phyloP scores from a whole-genome alignment of 2,113 vertebrate genomes.

The Lophochroa leadbeateri region DNA sequence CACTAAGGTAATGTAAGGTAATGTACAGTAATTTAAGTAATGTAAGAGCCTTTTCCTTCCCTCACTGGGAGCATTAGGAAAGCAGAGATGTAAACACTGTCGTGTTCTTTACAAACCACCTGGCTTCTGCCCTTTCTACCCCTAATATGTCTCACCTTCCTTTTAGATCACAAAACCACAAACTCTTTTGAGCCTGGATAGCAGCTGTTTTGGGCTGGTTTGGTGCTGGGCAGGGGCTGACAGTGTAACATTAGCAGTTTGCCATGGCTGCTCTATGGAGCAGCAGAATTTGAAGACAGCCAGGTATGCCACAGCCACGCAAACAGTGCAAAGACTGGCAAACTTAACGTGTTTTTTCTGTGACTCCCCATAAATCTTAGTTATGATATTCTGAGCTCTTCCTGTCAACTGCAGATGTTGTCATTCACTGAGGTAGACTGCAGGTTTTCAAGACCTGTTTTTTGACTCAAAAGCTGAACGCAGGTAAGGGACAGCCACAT shows the following conservation, averaged over 20 bases:
- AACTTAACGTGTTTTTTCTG: not conserved
- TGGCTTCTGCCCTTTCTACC: rapidly evolving
- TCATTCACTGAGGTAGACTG: not conserved
- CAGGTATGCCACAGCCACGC: not conserved
- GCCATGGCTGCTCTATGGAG: rapidly evolving
- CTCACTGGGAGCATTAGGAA: not conserved
- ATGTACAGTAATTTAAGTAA: not conserved
- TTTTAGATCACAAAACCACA: not conserved
- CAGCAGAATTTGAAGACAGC: not conserved
- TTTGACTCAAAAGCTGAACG: not conserved
- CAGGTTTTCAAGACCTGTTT: not conserved
- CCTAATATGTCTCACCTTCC: not conserved
- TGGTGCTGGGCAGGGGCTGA: not conserved
- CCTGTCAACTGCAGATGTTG: not conserved
- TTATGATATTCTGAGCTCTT: not conserved
- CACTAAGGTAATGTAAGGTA: not conserved
- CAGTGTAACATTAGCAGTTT: rapidly evolving
- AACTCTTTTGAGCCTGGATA: not conserved
- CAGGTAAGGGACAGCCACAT: not conserved
- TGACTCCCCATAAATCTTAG: not conserved
- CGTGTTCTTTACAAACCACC: not conserved
- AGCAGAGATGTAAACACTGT: not conserved
- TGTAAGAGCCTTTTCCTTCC: not conserved
- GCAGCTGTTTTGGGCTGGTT: not conserved
- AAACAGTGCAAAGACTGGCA: not conserved